Base-by-base conservation (phyloP, 1,140 invertebrate genomes). In the Chrysomallon squamiferum region DNA sequence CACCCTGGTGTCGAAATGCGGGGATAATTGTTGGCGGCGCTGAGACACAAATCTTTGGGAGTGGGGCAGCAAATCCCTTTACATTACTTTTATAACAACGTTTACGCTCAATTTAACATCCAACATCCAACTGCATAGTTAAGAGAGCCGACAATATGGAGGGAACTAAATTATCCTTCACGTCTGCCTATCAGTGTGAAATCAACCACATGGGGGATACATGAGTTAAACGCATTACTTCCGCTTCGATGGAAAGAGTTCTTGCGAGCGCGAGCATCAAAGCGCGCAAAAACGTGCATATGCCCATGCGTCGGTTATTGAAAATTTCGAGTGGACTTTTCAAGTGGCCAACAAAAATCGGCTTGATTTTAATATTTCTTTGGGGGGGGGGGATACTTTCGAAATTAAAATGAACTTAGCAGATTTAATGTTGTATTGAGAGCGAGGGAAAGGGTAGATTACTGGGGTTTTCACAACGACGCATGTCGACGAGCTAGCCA, bases 401-500 rank as follows among this genome's bases (percentile, higher is more conserved):
- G 22, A 54, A 54, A 54, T 54, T 54, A 54, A 54, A 54, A 54
- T 54, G 50, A 54, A 54, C 50, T 54, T 54, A 54, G 50, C 22
- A 20, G 50, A 54, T 54, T 54, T 54, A 54, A 30, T 30, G 50
- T 27, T 25, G 22, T 54, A 30, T 54, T 13, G 22, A 25, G 29
- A 54, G 50, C 29, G n/a, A 15, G 50, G 22, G n/a, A n/a, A 15
- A 15, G 22, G 22, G 25, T 54, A 54, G 50, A 54, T 54, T 54
- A 54, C 35, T 38, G 35, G 50, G 50, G 22, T 18, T 54, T 54
- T 30, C 25, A 2, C 50, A 30, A 9, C 50, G 9, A 7, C 35
- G 25, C 50, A 5, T 4, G 50, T 30, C 50, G 22, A 54, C n/a
- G 15, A 22, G 50, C 22, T 15, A 27, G 22, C 50, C 29, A 15